Conservation (phyloP, 2,888 invertebrate genomes). For the Empis livida region DNA sequence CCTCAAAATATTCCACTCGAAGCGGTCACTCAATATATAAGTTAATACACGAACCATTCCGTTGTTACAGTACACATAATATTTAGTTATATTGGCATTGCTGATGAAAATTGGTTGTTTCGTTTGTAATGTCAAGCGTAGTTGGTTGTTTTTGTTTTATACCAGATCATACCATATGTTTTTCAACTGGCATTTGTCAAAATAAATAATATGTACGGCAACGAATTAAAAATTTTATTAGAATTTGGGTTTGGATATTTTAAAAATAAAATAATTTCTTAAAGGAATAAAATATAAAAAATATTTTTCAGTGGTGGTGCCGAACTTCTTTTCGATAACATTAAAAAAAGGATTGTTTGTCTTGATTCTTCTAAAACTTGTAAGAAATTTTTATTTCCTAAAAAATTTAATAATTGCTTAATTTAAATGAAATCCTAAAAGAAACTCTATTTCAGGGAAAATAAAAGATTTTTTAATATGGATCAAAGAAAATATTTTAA, state of each 20-base stretch:
- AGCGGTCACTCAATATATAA: too few relatives aligned
- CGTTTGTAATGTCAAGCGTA: too few relatives aligned
- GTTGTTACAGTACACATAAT: too few relatives aligned
- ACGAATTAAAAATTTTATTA: neutral
- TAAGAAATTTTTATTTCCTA: constrained; percentile 12
- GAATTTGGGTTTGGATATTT: neutral
- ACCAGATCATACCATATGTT: too few relatives aligned
- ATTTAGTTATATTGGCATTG: too few relatives aligned
- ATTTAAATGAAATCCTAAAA: neutral
- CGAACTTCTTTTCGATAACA: constrained; percentile 75
- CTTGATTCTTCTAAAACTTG: constrained; percentile 45
- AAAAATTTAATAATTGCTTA: too few relatives aligned
- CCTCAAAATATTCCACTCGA: too few relatives aligned
- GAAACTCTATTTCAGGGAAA: constrained; percentile 41
- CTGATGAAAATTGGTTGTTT: too few relatives aligned
- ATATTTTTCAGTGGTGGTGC: constrained; percentile 69
- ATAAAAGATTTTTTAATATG: constrained; percentile 61
- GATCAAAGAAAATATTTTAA: constrained; percentile 73
- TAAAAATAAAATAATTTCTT: neutral
- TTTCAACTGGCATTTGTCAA: too few relatives aligned
- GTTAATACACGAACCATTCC: too few relatives aligned
- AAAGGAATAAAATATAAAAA: constrained; percentile 10
- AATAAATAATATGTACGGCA: too few relatives aligned
- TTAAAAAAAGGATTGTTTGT: constrained; percentile 54
- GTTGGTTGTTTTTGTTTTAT: too few relatives aligned